Conservation (phyloP, 1,140 invertebrate species). For the Megalopta genalis region DNA sequence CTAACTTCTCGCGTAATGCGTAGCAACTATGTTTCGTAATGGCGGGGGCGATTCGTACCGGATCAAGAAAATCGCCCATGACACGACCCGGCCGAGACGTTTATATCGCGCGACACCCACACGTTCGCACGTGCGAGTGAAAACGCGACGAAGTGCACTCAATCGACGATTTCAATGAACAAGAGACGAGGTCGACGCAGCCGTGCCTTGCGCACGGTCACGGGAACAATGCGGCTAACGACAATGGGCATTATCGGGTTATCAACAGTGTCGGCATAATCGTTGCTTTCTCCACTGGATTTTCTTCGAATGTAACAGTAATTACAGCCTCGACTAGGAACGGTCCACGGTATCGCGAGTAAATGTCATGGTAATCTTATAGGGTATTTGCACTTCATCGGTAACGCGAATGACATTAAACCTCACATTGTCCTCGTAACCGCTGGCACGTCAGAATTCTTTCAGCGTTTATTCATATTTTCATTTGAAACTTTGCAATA, state of each 20-base stretch:
- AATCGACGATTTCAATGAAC: slow-evolving; percentile 38
- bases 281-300: slow-evolving; percentile 31
- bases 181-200: slow-evolving; percentile 22
- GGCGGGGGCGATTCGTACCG: slow-evolving; percentile 45
- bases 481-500: too few species aligned
- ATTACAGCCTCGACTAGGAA: slow-evolving; percentile 10
- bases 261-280: slow-evolving; percentile 25
- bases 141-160: slow-evolving; percentile 55
- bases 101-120: slow-evolving; percentile 73
- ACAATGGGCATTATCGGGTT: slow-evolving; percentile 51
- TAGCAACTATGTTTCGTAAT: slow-evolving; percentile 61
- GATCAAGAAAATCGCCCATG: slow-evolving; percentile 56
- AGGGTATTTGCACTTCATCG: not conserved
- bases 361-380: not conserved
- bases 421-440: too few species aligned
- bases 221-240: slow-evolving; percentile 64
- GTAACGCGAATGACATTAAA: not conserved
- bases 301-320: slow-evolving; percentile 1
- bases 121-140: slow-evolving; percentile 50
- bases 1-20: not conserved
- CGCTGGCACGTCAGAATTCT: too few species aligned
- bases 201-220: slow-evolving; percentile 25
- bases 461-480: too few species aligned
- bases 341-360: not conserved
- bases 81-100: slow-evolving; percentile 62